A percentile compares a stretch with the other conserved stretches of the same genome.
Conservation (phyloP, 2,888 invertebrate species). For the Drosophila colorata region DNA sequence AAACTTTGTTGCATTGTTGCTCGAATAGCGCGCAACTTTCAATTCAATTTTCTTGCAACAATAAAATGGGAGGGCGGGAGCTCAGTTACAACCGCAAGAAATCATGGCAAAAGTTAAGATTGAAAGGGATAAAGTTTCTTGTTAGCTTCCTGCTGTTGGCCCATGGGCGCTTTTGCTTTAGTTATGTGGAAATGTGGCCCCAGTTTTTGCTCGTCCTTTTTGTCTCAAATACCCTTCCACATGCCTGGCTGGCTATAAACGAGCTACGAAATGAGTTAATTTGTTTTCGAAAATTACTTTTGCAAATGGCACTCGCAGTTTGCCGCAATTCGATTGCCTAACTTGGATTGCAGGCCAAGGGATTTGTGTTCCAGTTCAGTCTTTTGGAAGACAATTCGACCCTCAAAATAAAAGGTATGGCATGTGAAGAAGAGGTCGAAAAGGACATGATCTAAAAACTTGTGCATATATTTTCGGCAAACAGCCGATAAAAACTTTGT, state of each 20-base stretch:
- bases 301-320: conserved; percentile 9
- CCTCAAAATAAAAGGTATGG: not conserved
- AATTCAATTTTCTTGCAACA: conserved; percentile 57
- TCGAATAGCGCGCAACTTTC: conserved; percentile 44
- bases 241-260: conserved; percentile 25
- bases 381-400: not conserved
- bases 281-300: conserved; percentile 46
- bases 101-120: conserved; percentile 54
- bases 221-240: conserved; percentile 17
- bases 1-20: conserved; percentile 50
- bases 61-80: conserved; percentile 1
- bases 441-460: not conserved
- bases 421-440: not conserved
- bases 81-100: conserved; percentile 39
- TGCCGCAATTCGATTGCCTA: conserved; percentile 22
- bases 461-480: not conserved
- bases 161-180: conserved; percentile 31
- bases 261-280: conserved; percentile 41
- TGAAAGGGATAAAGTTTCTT: conserved; percentile 53
- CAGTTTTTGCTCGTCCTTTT: conserved; percentile 2
- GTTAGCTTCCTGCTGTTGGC: not conserved
- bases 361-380: not conserved
- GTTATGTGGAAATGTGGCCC: conserved; percentile 40
- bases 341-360: conserved; percentile 6
- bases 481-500: not conserved